Evolutionary conservation across 1,140 invertebrate genomes (phyloP), one percentile per base, ranked within the genome.

Genomic region (Phocides pigmalion): DNA sequence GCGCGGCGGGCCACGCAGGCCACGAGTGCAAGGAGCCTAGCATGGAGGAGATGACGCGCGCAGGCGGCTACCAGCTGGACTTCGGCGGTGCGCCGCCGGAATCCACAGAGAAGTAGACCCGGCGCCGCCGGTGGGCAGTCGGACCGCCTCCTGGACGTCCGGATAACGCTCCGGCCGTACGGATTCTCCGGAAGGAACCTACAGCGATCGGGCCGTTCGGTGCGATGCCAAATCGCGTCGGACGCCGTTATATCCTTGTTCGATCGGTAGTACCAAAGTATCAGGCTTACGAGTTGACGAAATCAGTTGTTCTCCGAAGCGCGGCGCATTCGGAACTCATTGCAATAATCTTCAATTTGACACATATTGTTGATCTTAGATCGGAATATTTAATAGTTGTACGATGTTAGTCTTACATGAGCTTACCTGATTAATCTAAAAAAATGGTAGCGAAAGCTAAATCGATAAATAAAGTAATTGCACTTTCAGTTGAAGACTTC

Each of bases 31-130:
- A 95, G 68, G 96, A 97, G 81, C 94, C 95, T 54, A 96, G 96
- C 4, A 97, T 98, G 93, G 97, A 98, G 81, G 96, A 97, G 86
- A 95, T 97, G 79, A 97, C 96, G 6, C 93, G 94, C 59, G 93
- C 93, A 44, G 93, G 93, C 53, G 92, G 92, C 53, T 95, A 94
- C 73, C 93, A 93, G 81, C 81, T 95, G 25, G 94, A 94, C 75
- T 94, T 93, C 81, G 92, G 90, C 73, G 92, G 89, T 41, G 87
- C 89, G 6, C 84, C 91, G 28, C 87, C 90, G 12, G 89, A 91
- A 20, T 53, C 79, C 20, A 58, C 80, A 44, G 89, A 91, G 58
- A 91, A 92, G 84, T 92, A 91, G 79, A 37, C 12, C 5, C 17
- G 51, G 58, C 44, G 42, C 59, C 39, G 56, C 41, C 41, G 46